phyloP scores from a whole-genome alignment of 2,113 vertebrate species.

The Pedionomus torquatus region DNA sequence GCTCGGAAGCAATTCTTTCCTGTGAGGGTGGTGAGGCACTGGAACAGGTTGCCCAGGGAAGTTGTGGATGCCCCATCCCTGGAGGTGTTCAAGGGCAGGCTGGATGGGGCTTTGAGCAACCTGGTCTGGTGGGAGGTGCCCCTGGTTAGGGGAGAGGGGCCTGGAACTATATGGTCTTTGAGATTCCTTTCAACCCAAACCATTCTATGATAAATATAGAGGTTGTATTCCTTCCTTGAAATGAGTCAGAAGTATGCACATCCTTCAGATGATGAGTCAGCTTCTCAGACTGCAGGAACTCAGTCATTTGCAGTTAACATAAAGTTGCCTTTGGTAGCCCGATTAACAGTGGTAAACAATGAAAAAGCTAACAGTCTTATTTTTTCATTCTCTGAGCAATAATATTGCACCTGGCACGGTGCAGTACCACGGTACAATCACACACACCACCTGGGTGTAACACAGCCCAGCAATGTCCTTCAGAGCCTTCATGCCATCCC shows the following conservation, averaged over 20 bases:
- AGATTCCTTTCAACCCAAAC: background rate
- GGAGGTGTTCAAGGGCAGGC: background rate
- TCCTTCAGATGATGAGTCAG: background rate
- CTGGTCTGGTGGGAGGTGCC: background rate
- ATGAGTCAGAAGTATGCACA: slow-evolving; percentile 1
- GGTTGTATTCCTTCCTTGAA: background rate
- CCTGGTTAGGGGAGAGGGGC: background rate
- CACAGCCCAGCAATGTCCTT: background rate
- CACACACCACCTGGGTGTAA: background rate
- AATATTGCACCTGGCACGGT: background rate
- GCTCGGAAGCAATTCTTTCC: background rate
- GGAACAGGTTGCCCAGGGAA: background rate
- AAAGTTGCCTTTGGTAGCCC: background rate
- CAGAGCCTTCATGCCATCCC: background rate
- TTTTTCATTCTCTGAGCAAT: background rate
- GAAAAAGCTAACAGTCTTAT: background rate
- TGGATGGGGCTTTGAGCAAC: background rate
- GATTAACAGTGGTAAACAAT: background rate
- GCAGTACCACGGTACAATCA: too few relatives aligned
- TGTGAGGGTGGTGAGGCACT: background rate
- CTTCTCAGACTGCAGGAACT: background rate
- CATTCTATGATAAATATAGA: background rate
- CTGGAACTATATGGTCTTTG: background rate
- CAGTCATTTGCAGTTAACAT: background rate
- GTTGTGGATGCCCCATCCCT: background rate